Conservation (phyloP, 2,888 invertebrate genomes). For the Campoletis raptor region DNA sequence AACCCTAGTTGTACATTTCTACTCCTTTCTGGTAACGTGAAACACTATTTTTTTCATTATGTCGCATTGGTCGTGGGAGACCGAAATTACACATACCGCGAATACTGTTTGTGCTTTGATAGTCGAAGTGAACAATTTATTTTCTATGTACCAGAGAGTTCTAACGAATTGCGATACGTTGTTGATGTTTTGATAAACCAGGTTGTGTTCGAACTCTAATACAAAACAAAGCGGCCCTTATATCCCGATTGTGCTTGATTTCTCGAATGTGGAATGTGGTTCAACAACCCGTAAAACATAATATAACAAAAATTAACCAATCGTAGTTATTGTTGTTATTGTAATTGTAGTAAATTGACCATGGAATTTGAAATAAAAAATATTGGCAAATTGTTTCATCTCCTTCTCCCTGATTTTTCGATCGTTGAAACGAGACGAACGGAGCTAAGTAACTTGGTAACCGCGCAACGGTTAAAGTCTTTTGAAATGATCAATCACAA, state of each 20-base stretch:
- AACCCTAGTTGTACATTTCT: neutral
- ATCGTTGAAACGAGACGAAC: neutral
- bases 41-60: neutral
- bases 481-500: neutral
- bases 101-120: neutral
- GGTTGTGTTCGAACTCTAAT: neutral
- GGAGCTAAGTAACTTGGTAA: neutral
- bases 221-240: neutral
- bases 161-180: neutral
- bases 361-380: conserved; percentile 15
- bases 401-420: conserved; percentile 1
- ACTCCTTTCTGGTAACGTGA: neutral
- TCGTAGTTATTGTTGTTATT: no score
- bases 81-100: neutral
- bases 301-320: neutral
- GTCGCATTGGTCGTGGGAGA: no score
- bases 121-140: neutral
- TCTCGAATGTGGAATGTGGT: neutral
- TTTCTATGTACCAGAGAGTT: neutral
- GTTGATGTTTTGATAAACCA: neutral
- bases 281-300: neutral
- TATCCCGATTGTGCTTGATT: neutral
- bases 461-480: neutral
- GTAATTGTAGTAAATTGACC: neutral
- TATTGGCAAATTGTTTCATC: conserved; percentile 18